Base-by-base conservation (phyloP, 92 coral and sea anemone genomes). In the Galaxea fascicularis region DNA sequence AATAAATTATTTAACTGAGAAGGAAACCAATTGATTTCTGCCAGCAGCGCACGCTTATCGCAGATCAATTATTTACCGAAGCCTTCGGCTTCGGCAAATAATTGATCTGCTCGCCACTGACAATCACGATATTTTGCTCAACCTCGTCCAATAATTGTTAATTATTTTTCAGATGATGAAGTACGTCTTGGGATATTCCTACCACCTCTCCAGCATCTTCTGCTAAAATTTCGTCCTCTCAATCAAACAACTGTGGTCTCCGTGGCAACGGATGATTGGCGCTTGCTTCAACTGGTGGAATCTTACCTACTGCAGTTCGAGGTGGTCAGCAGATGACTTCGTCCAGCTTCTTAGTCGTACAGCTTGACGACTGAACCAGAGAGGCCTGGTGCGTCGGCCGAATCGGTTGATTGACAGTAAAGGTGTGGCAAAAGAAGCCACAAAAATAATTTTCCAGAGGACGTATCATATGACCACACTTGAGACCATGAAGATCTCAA, bases 251-350 rank as follows among this genome's bases (percentile, higher is more conserved):
- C 97, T 49, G 95, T 94, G 11, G 96, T 94, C 20, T 65, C 91
- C 79, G 78, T 94, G 71, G 99, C 95, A 81, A 94, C 98, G 4
- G 99, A 96, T 79, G 95, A 90, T 84, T 96, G 99, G 99, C 91
- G 94, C 54, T 64, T 91, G 59, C 85, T 96, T 77, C 94, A 90
- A 12, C 89, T 94, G n/a, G 85, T 95, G n/a, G 98, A 91, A 68
- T 80, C 88, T 11, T 90, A 94, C 79, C 87, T 94, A 26, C 91
- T 90, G 26, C 92, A 87, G 78, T 78, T 94, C 41, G 98, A 94
- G 76, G 83, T 64, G 58, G 52, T 71, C 76, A 65, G 87, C 79
- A 70, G 86, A 1, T 82, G 53, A 54, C 63, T 49, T 35, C 56
- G 0, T 21, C 28, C 31, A 56, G 3, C 22, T 27, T 21, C 10